Evolutionary conservation across 2,113 vertebrate genomes (phyloP).

Genomic region (Nyctereutes procyonoides): DNA sequence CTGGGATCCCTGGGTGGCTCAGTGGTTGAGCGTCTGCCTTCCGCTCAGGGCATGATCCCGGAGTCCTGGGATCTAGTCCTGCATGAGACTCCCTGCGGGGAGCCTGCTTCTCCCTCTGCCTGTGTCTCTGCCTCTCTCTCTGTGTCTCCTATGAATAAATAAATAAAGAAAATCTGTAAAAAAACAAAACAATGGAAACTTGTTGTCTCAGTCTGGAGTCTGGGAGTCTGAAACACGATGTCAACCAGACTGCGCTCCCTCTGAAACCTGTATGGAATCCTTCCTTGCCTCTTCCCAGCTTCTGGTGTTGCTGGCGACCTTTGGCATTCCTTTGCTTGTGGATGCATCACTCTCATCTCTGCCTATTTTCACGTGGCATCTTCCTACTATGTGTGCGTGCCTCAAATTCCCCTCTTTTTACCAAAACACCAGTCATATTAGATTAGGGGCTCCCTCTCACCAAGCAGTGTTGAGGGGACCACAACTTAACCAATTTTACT

Average conservation of each 20-base stretch:
- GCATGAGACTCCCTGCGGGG: too few species aligned
- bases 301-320: neutral
- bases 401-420: accelerated
- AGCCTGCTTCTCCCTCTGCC: too few species aligned
- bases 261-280: neutral
- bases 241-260: neutral
- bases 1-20: too few species aligned
- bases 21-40: too few species aligned
- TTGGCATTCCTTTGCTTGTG: neutral
- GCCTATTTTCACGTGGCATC: neutral
- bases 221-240: neutral
- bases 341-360: neutral
- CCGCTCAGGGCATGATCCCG: too few species aligned
- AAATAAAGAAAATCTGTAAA: too few species aligned
- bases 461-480: neutral
- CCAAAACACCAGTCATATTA: neutral
- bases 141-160: too few species aligned
- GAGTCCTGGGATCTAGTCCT: too few species aligned
- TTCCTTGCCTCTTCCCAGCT: neutral
- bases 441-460: neutral
- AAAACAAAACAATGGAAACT: neutral
- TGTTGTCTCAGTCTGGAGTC: neutral
- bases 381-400: accelerated
- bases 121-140: too few species aligned
- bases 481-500: accelerated